Percentiles rank a stretch among this genome's conserved stretches.
phyloP scores from a whole-genome alignment of 1,140 invertebrate species.

The Drosophila nikananu region DNA sequence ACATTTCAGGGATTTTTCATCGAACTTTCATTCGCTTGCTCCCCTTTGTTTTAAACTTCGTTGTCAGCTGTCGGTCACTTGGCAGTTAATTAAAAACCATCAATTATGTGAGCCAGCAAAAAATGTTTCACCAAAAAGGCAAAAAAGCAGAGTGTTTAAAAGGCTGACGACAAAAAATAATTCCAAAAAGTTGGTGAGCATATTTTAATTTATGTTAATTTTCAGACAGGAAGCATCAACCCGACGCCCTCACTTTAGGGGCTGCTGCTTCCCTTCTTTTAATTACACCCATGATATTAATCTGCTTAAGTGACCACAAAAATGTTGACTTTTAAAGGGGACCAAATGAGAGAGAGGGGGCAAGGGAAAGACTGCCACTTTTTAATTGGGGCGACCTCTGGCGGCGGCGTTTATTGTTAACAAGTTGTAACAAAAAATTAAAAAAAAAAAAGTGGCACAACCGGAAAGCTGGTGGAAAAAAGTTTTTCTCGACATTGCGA shows the following conservation, averaged over 20 bases:
- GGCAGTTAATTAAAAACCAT: conserved; percentile 84
- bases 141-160: conserved; percentile 20
- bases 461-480: conserved; percentile 33
- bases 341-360: not conserved
- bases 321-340: conserved; percentile 69
- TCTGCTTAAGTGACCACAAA: conserved; percentile 84
- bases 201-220: conserved; percentile 83
- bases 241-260: conserved; percentile 27
- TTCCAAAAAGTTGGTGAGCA: conserved; percentile 58
- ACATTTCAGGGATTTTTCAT: conserved; percentile 37
- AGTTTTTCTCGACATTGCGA: conserved; percentile 51
- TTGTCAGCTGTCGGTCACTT: conserved; percentile 79
- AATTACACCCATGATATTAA: conserved; percentile 83
- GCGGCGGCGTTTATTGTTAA: conserved; percentile 77
- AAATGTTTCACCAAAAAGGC: conserved; percentile 25
- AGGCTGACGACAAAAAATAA: conserved; percentile 42
- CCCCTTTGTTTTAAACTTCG: conserved; percentile 31
- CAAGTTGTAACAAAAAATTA: conserved; percentile 65
- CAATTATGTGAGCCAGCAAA: conserved; percentile 70
- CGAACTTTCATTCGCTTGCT: conserved; percentile 23
- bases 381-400: conserved; percentile 76
- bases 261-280: conserved; percentile 67
- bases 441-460: conserved; percentile 1
- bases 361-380: conserved; percentile 31
- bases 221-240: conserved; percentile 45